Base-by-base conservation (phyloP, 2,113 vertebrate species). In the Hemiprocne comata region DNA sequence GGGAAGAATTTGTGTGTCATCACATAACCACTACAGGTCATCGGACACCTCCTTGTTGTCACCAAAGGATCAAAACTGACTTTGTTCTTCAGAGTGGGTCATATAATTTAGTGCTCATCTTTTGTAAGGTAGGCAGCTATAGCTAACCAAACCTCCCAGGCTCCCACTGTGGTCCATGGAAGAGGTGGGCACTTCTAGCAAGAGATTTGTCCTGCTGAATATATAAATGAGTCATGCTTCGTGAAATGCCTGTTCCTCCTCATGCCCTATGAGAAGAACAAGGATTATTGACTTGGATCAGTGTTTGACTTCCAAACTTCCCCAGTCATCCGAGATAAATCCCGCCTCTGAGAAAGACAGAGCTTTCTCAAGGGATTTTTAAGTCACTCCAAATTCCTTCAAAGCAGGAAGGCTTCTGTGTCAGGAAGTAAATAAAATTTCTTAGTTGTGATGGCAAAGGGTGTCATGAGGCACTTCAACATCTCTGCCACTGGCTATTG, bases 361-460 rank as follows among this genome's bases (percentile, higher is more conserved):
- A 51, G n/a, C n/a, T 88, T 90, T 96, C 76, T 66, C 65, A 66
- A 86, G 72, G 87, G 72, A 78, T 78, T 94, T 42, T 95, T 81
- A 86, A 92, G 70, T 97, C 53, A 78, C 44, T 78, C 48, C 1
- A 3, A 89, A 92, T 90, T 86, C 73, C 42, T 94, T 89, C 69
- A 65, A 84, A 75, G 21, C 0, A 0, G 31, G 62, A 31, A 96
- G 76, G 55, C 17, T 86, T 33, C 34, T 5, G 1, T 80, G 75
- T 90, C 79, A 92, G n/a, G 42, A 70, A 85, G 38, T 53, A 90
- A 94, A 85, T 67, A 83, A 71, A 84, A 84, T 84, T 90, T 94
- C 92, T 84, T 85, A 64, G 25, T 36, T 81, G 17, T 69, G 75
- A 72, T 75, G 88, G 50, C 85, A 94, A 40, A 81, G 50, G 61